Evolutionary conservation across 2,113 vertebrate genomes (phyloP).

Genomic region (Vombatus ursinus): DNA sequence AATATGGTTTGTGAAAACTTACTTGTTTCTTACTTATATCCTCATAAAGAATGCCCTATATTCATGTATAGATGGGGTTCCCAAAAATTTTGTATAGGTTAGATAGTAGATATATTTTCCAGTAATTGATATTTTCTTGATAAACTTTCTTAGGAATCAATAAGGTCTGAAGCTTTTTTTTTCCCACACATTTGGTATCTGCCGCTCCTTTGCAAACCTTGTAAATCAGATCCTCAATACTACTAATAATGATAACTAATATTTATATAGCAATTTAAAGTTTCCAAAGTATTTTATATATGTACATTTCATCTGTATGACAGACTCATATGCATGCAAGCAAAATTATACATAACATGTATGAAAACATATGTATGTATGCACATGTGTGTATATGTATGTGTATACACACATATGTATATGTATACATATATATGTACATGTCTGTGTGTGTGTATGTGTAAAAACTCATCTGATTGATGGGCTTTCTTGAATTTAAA

Average conservation of each 20-base stretch:
- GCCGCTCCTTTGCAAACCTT: neutral
- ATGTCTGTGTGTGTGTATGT: neutral
- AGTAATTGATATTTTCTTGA: neutral
- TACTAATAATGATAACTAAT: neutral
- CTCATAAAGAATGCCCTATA: neutral
- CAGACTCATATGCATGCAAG: neutral
- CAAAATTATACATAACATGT: neutral
- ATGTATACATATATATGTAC: neutral
- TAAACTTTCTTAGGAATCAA: neutral
- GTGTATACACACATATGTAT: neutral
- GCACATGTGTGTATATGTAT: neutral
- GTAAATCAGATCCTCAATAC: neutral
- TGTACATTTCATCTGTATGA: neutral
- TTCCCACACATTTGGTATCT: neutral
- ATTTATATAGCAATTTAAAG: neutral
- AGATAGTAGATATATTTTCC: neutral
- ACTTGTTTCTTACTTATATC: neutral
- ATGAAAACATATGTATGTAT: neutral
- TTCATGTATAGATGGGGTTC: neutral
- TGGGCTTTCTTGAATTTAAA: neutral
- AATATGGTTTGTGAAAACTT: neutral
- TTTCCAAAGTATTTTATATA: neutral
- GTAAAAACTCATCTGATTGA: neutral
- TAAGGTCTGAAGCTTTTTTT: neutral
- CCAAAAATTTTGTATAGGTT: neutral